Evolutionary conservation across 2,888 invertebrate genomes (phyloP).

Genomic region (Lymantria dispar): DNA sequence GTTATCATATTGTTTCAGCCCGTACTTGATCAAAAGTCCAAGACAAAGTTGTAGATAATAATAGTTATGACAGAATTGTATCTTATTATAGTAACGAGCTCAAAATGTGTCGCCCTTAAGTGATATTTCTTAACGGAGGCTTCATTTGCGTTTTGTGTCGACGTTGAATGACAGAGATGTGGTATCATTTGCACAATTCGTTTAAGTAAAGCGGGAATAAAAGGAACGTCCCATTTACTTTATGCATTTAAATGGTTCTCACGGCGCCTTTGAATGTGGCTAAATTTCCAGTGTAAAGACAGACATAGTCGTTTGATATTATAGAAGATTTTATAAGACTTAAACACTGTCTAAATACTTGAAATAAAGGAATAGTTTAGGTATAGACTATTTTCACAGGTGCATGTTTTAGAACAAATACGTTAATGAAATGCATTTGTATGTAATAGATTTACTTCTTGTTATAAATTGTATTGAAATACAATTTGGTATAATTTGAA

Average conservation of each 20-base stretch:
- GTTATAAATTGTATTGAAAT: too few relatives aligned
- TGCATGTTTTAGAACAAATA: too few relatives aligned
- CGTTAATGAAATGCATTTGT: too few relatives aligned
- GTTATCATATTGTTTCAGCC: too few relatives aligned
- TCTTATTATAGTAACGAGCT: too few relatives aligned
- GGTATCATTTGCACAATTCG: background rate
- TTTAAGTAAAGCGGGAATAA: constrained; percentile 5
- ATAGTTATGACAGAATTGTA: too few relatives aligned
- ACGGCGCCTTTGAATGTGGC: constrained; percentile 1
- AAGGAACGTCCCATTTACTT: constrained; percentile 11
- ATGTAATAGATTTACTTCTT: too few relatives aligned
- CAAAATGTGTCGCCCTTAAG: too few relatives aligned
- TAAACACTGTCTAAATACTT: background rate
- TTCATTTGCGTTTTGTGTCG: background rate
- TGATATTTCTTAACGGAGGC: too few relatives aligned
- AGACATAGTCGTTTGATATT: constrained; percentile 10
- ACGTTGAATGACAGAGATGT: background rate
- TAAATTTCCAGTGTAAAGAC: constrained; percentile 10
- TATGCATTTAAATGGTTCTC: constrained; percentile 9
- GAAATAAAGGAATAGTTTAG: background rate
- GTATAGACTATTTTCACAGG: background rate
- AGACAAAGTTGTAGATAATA: too few relatives aligned
- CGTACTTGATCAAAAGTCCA: too few relatives aligned
- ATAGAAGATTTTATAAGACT: background rate
- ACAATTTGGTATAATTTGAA: too few relatives aligned